Evolutionary conservation across 2,888 invertebrate species (phyloP), one percentile per base, ranked within the genome.

Genomic region (Torymus aiolomorphi): DNA sequence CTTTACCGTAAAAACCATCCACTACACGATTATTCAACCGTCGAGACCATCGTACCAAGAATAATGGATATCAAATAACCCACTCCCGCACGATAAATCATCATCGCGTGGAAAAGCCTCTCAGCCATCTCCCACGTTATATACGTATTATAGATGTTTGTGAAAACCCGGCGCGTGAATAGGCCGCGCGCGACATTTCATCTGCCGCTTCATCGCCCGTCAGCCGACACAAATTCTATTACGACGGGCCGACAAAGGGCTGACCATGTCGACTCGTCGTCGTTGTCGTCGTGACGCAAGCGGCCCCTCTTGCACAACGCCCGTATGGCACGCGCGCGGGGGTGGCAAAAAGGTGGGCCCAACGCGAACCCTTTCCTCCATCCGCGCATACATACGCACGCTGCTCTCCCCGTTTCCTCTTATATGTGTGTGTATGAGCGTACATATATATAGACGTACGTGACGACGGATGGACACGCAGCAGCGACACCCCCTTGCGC

Each of bases 301-400:
- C 78, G 75, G 78, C 63, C 16, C 11, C 31, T 24, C 54, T 16
- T 42, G 42, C 42, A 42, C 42, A 76, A 81, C 81, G 82, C 84
- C 85, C 87, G 85, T 88, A 86, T 88, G 42, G 42, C 42, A 42
- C 42, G 8, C 42, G 87, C 83, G 85, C 86, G 87, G 86, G 88
- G 88, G 87, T 86, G 88, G 87, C 76, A 63, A 84, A 86, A 86
- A 84, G 86, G 85, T 88, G 86, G 87, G 84, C 87, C 84, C 84
- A 86, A 85, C 86, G 84, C 84, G 82, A 87, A 87, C 88, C 88
- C 87, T 87, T 88, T 88, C 8, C 8, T 42, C 42, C 8, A 42
- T 42, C 5, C 42, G 42, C 42, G 42, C 8, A 42, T 42, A 42
- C 0, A 8, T 10, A 10, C 42, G 5, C 42, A 42, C 8, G 42